phyloP scores from a whole-genome alignment of 2,888 invertebrate species.

The Dolomedes plantarius region DNA sequence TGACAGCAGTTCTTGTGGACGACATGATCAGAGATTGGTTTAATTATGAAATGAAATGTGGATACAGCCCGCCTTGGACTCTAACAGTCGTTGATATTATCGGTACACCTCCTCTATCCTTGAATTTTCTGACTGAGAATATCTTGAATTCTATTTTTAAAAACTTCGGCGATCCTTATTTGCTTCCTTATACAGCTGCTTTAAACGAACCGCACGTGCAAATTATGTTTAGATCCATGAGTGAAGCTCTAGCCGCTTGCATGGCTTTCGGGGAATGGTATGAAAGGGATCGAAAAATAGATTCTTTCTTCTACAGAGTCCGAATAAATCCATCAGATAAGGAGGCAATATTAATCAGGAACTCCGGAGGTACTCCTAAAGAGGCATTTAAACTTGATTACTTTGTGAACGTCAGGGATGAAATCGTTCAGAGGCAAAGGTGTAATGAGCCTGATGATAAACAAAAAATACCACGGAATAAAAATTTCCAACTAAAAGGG shows the following conservation, averaged over 20 bases:
- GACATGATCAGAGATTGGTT: conserved; percentile 13
- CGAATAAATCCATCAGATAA: conserved; percentile 11
- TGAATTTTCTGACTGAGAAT: not conserved
- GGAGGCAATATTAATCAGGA: not conserved
- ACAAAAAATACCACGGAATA: not conserved
- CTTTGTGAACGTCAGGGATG: not conserved
- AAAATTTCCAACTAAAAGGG: not conserved
- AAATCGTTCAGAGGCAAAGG: not conserved
- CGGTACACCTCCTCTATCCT: not conserved
- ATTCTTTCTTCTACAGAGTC: conserved; percentile 6
- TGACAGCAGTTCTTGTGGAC: conserved; percentile 10
- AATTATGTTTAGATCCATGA: conserved; percentile 33
- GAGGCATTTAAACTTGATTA: conserved; percentile 38
- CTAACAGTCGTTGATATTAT: not conserved
- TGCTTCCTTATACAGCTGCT: not conserved
- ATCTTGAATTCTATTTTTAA: not conserved
- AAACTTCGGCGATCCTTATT: not conserved
- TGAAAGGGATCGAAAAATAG: too few species aligned
- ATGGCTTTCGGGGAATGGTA: conserved; percentile 37
- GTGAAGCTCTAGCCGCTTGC: conserved; percentile 35
- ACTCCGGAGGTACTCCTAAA: not conserved
- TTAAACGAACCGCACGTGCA: not conserved
- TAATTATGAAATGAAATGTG: not conserved
- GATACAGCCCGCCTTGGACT: not conserved
- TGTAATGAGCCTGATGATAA: not conserved